phyloP scores from a whole-genome alignment of 2,113 vertebrate genomes.

The Pelmatolapia mariae region DNA sequence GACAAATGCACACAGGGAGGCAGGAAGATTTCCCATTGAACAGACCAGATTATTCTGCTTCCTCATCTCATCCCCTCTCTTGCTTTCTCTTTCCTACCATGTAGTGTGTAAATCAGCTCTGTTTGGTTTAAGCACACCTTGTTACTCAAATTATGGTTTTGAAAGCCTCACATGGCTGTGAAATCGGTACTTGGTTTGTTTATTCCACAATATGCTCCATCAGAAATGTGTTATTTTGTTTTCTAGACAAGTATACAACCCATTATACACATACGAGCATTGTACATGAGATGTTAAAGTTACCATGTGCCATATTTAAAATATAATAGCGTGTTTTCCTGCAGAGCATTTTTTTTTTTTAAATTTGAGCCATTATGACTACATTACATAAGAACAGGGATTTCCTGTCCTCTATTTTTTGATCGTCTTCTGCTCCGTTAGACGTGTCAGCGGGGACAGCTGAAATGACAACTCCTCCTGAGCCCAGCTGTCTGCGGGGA shows the following conservation, averaged over 20 bases:
- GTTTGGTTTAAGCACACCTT: neutral
- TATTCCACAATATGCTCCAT: neutral
- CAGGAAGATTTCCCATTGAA: constrained; percentile 2
- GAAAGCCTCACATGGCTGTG: neutral
- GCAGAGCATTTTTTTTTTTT: neutral
- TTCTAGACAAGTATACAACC: neutral
- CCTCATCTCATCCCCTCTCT: neutral
- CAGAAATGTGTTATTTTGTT: neutral
- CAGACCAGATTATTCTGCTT: constrained; percentile 26
- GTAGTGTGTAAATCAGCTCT: neutral
- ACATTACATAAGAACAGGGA: constrained; percentile 38
- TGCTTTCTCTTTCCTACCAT: neutral
- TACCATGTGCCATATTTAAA: neutral
- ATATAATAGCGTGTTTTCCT: neutral
- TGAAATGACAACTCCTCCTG: constrained; percentile 45
- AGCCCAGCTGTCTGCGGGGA: constrained; percentile 55
- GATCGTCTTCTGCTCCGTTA: constrained; percentile 19
- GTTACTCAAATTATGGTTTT: neutral
- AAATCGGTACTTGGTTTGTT: neutral
- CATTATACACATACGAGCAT: neutral
- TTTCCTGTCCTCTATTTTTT: constrained; percentile 33
- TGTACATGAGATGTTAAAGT: neutral
- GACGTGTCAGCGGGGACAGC: constrained; percentile 33
- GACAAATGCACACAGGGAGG: constrained; percentile 33
- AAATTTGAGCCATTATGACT: neutral